phyloP scores from a whole-genome alignment of 2,113 vertebrate species.

The Pseudolaguvia tuberculata region DNA sequence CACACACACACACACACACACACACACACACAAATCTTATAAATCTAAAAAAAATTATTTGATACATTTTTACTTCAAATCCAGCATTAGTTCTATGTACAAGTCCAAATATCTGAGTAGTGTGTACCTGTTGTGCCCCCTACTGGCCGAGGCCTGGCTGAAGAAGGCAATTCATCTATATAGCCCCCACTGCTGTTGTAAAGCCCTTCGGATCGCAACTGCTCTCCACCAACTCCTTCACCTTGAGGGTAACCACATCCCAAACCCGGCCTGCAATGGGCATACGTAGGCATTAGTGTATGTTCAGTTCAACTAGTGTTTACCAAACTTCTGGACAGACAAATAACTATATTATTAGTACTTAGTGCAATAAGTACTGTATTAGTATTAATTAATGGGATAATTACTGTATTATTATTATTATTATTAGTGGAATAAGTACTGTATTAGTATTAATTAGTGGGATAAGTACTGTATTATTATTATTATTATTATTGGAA shows the following conservation, averaged over 20 bases:
- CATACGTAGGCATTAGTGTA: too few species aligned
- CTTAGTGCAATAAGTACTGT: neutral
- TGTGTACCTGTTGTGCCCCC: slow-evolving; percentile 86
- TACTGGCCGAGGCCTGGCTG: slow-evolving; percentile 85
- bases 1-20: slow-evolving; percentile 27
- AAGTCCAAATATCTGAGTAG: neutral
- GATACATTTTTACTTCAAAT: neutral
- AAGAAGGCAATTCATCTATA: slow-evolving; percentile 78
- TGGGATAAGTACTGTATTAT: too few species aligned
- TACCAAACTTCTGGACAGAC: neutral
- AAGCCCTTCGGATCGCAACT: slow-evolving; percentile 73
- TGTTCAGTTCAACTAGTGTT: too few species aligned
- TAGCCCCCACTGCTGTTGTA: slow-evolving; percentile 80
- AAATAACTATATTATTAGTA: neutral
- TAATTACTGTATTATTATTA: too few species aligned
- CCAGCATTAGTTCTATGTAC: neutral
- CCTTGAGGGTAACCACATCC: slow-evolving; percentile 74
- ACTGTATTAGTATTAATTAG: too few species aligned
- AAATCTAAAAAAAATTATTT: too few species aligned
- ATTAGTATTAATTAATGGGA: too few species aligned
- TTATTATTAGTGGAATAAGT: too few species aligned
- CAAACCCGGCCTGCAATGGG: slow-evolving; percentile 81
- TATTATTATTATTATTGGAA: too few species aligned
- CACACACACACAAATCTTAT: slow-evolving; percentile 11
- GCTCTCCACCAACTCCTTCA: slow-evolving; percentile 72